Conservation (phyloP, 2,888 invertebrate genomes). For the Scotopteryx bipunctaria region DNA sequence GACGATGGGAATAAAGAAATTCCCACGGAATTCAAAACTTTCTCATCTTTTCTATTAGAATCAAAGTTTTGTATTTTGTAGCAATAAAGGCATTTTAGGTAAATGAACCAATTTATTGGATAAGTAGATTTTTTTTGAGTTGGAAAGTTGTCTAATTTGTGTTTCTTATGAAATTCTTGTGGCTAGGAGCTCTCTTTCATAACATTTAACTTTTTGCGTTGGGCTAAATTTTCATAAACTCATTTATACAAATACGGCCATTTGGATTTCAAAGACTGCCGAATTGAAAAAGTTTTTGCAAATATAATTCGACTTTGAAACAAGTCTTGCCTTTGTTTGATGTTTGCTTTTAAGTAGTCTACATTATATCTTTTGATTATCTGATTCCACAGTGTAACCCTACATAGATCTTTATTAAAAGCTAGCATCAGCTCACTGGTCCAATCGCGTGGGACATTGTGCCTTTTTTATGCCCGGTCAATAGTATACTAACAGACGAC, state of each 20-base stretch:
- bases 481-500: too few species aligned
- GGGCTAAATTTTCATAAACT: constrained; percentile 54
- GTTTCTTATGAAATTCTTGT: constrained; percentile 22
- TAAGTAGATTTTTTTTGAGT: neutral
- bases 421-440: neutral
- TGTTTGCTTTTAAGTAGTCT: constrained; percentile 22
- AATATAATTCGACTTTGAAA: constrained; percentile 51
- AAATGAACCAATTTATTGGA: neutral
- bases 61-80: neutral
- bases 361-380: constrained; percentile 1
- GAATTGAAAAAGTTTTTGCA: constrained; percentile 65
- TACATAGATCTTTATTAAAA: neutral
- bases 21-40: too few species aligned
- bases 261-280: constrained; percentile 52
- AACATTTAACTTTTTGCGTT: constrained; percentile 35
- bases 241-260: constrained; percentile 52
- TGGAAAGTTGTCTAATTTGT: constrained; percentile 23
- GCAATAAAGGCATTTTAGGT: neutral
- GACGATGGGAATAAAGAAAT: too few species aligned
- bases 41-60: too few species aligned
- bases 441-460: too few species aligned
- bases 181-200: constrained; percentile 20
- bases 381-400: constrained; percentile 21
- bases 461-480: too few species aligned
- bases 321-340: constrained; percentile 41